These are phyloP conservation scores for Callaeas wilsoni DNA, from an alignment of 2,113 vertebrate species.

Conservation along the genomic window DNA sequence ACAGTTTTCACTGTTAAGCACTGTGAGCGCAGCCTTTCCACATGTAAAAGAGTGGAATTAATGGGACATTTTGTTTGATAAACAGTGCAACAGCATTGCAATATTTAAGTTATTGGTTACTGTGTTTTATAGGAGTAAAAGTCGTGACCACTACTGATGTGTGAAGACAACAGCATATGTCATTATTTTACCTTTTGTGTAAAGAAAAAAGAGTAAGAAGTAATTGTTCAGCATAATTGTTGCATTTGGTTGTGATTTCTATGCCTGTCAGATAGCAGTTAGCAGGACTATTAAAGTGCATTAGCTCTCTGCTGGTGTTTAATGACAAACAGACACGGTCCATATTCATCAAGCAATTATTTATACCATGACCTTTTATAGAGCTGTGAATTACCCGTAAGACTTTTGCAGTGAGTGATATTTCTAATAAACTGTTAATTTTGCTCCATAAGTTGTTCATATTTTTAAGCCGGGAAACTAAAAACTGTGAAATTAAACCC, in stretches of 20 bases:
- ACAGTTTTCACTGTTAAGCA: not conserved
- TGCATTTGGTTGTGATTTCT: conserved; percentile 3
- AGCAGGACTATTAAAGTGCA: conserved; percentile 58
- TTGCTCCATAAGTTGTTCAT: conserved; percentile 62
- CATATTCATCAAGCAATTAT: conserved; percentile 65
- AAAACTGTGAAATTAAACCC: conserved; percentile 79
- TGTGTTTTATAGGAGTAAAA: not conserved
- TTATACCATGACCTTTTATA: conserved; percentile 66
- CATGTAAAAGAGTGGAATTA: not conserved
- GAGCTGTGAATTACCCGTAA: conserved; percentile 60
- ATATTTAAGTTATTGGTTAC: not conserved
- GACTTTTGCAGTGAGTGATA: conserved; percentile 66
- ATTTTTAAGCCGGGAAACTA: conserved; percentile 66
- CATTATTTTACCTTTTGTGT: conserved; percentile 17
- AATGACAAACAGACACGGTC: conserved; percentile 64
- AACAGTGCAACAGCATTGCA: not conserved
- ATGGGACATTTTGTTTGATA: not conserved
- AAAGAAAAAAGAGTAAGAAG: not conserved
- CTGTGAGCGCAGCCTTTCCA: not conserved
- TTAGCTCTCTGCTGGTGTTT: conserved; percentile 70
- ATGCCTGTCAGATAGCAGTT: conserved; percentile 32
- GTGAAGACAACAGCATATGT: conserved; percentile 13
- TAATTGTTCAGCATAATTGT: conserved; percentile 34
- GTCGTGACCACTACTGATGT: not conserved
- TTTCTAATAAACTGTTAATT: conserved; percentile 67